Conservation (phyloP, 2,797 vertebrate genomes). For the Anableps anableps region DNA sequence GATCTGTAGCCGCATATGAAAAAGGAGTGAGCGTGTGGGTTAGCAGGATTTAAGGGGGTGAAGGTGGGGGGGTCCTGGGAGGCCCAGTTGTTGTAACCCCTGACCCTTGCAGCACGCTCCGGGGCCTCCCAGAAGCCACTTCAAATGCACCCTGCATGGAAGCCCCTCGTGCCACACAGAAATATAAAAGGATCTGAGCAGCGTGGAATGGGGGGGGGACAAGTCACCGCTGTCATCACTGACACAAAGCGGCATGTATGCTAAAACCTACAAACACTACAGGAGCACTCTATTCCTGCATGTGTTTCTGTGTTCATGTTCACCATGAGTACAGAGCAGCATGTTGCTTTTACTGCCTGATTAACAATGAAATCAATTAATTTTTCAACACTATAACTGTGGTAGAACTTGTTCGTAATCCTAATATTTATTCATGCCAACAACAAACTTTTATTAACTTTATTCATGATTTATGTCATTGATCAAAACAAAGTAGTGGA, state of each 20-base stretch:
- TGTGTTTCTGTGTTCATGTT: slow-evolving; percentile 15
- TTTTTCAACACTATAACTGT: background rate
- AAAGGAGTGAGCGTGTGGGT: slow-evolving; percentile 27
- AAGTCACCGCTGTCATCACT: slow-evolving; percentile 63
- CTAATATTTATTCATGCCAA: background rate
- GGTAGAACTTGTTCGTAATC: background rate
- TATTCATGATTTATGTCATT: background rate
- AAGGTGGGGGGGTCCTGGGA: slow-evolving; percentile 50
- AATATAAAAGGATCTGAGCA: slow-evolving; percentile 3
- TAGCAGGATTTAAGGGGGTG: slow-evolving; percentile 47
- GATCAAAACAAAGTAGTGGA: background rate
- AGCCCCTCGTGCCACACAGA: slow-evolving; percentile 55
- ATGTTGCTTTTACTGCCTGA: background rate
- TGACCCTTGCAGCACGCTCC: slow-evolving; percentile 82
- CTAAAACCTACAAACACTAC: slow-evolving; percentile 26
- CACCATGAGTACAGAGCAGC: background rate
- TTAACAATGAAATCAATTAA: background rate
- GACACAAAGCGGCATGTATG: slow-evolving; percentile 38
- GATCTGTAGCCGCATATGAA: slow-evolving; percentile 56
- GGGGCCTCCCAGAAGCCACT: slow-evolving; percentile 80
- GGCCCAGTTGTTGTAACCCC: slow-evolving; percentile 84
- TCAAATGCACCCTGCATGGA: slow-evolving; percentile 73
- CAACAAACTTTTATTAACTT: background rate
- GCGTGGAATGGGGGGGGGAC: slow-evolving; percentile 9
- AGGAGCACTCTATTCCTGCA: slow-evolving; percentile 22